Evolutionary conservation across 1,140 invertebrate genomes (phyloP).

Genomic region (Trypoxylus dichotomus): DNA sequence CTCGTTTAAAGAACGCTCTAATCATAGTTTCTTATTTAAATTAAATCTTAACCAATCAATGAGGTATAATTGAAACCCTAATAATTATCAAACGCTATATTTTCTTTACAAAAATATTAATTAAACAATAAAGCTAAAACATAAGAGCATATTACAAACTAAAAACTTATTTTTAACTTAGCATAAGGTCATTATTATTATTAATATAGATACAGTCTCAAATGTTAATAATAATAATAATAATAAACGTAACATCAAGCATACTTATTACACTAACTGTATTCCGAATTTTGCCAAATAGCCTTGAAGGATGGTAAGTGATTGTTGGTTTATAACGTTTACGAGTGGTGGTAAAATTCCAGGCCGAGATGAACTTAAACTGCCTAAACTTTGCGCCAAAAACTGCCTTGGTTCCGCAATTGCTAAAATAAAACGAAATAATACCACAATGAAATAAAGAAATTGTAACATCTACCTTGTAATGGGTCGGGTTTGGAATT

Average conservation of each 20-base stretch:
- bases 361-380: conserved; percentile 63
- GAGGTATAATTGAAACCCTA: background rate
- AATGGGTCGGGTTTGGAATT: conserved; percentile 73
- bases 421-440: conserved; percentile 51
- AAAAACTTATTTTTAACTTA: background rate
- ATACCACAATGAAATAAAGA: conserved; percentile 34
- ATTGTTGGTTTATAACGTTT: conserved; percentile 44
- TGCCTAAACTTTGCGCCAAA: conserved; percentile 70
- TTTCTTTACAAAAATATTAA: conserved; percentile 24
- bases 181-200: background rate
- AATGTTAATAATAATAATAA: conserved; percentile 25
- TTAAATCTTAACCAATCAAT: no score
- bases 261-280: conserved; percentile 43
- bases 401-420: conserved; percentile 70
- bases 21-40: no score
- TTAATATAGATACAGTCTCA: background rate
- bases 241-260: background rate
- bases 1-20: no score
- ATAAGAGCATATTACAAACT: background rate
- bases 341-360: conserved; percentile 61
- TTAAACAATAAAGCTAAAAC: background rate
- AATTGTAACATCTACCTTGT: conserved; percentile 44
- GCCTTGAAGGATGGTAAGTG: conserved; percentile 47
- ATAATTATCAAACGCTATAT: background rate
- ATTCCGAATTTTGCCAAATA: conserved; percentile 51